Base-by-base conservation (phyloP, 2,888 invertebrate genomes). In the Uloborus plumipes region DNA sequence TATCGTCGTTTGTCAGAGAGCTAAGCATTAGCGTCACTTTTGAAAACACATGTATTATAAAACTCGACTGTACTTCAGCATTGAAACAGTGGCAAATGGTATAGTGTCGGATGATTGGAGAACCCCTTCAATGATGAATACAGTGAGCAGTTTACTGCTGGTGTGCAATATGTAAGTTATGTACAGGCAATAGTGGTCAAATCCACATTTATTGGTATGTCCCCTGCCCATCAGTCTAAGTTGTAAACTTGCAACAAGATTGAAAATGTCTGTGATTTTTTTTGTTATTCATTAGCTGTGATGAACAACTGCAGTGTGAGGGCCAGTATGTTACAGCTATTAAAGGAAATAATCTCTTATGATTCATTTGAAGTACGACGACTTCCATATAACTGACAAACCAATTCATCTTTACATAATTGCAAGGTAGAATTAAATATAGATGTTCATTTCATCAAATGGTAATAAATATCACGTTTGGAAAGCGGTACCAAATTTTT, bases 91-190 rank as follows among this genome's bases (percentile, higher is more conserved):
- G 26, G 55, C 67, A 81, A 82, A 75, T 81, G 65, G 64, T 81
- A 81, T 16, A 58, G 55, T 75, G 70, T 66, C 51, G 66, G 55
- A 71, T 31, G 58, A 16, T 49, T 59, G 49, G 62, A 39, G n/a
- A 51, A 26, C 61, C 74, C 62, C 53, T 66, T 61, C 26, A 71
- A 75, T 71, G 51, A 71, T 75, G 81, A 72, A 64, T 76, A 82
- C 75, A 82, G 71, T 69, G 67, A 59, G 74, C 74, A 81, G 75
- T 65, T 39, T 70, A 75, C 69, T 75, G 74, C 82, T 82, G 75
- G 66, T 83, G 83, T 83, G 83, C 83, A 83, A 83, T 83, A 83
- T 83, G 74, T 80, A 80, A 64, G 73, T 73, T 81, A 81, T 83
- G 83, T 83, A 76, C 76, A 77, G 77, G 83, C 83, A 77, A 77